A percentile compares a stretch with the other conserved stretches of the same genome.
Evolutionary conservation across 2,888 invertebrate genomes (phyloP).

Genomic region (Volucella bombylans): DNA sequence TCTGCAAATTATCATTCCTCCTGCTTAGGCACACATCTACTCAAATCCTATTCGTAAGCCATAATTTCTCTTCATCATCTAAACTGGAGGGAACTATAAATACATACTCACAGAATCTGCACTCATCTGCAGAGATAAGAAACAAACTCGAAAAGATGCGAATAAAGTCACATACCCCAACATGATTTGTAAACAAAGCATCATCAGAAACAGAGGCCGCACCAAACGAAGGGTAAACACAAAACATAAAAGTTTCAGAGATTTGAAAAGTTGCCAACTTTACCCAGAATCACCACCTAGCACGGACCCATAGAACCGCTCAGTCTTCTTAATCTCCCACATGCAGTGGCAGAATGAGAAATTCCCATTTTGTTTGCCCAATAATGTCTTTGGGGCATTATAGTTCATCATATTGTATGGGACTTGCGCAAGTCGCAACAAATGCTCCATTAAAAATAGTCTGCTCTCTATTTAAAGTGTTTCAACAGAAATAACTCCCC

Average conservation of each 20-base stretch:
- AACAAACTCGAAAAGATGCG: conserved; percentile 18
- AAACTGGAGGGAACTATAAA: conserved; percentile 37
- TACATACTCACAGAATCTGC: conserved; percentile 54
- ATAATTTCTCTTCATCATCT: too few relatives aligned
- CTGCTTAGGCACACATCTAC: too few relatives aligned
- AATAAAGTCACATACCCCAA: background rate
- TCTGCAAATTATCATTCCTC: too few relatives aligned
- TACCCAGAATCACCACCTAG: background rate
- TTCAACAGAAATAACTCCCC: background rate
- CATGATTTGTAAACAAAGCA: conserved; percentile 38
- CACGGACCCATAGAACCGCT: conserved; percentile 2
- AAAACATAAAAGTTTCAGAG: conserved; percentile 21
- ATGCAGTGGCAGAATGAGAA: background rate
- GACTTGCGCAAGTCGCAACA: conserved; percentile 24
- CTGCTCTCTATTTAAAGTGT: conserved; percentile 10
- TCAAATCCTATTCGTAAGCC: too few relatives aligned
- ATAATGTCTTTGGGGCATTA: conserved; percentile 35
- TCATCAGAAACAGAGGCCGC: background rate
- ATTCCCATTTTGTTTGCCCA: conserved; percentile 13
- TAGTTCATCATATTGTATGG: conserved; percentile 35
- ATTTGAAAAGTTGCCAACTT: conserved; percentile 68
- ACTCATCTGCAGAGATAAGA: conserved; percentile 53
- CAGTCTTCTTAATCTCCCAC: conserved; percentile 14
- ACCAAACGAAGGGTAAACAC: conserved; percentile 44
- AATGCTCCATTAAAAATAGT: conserved; percentile 32